A percentile compares a stretch with the other conserved stretches of the same genome.
Conservation (phyloP, 2,888 invertebrate species). For the Nymphalis c-album region DNA sequence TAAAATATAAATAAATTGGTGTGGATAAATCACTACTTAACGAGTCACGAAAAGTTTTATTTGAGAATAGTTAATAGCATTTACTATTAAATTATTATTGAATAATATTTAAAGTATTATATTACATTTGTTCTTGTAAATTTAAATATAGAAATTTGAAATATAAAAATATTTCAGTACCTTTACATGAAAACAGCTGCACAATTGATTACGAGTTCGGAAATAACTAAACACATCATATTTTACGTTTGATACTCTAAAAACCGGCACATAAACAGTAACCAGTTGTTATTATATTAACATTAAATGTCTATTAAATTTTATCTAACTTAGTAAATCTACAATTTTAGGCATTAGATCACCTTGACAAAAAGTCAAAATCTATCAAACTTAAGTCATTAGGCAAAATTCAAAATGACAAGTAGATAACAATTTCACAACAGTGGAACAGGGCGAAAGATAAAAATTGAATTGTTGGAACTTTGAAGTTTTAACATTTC, state of each 20-base stretch:
- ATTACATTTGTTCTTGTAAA: constrained; percentile 16
- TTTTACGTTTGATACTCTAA: constrained; percentile 50
- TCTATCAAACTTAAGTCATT: constrained; percentile 13
- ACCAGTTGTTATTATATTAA: constrained; percentile 14
- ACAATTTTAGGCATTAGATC: constrained; percentile 25
- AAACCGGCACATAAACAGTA: constrained; percentile 36
- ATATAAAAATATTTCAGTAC: constrained; percentile 43
- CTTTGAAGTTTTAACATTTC: no score
- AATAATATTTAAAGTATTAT: neutral
- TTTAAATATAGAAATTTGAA: constrained; percentile 19
- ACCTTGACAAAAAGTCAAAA: constrained; percentile 34
- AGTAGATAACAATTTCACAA: neutral
- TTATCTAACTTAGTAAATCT: constrained; percentile 23
- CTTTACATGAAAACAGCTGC: constrained; percentile 74
- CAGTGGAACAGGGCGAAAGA: no score
- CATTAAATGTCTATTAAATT: constrained; percentile 24
- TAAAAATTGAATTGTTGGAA: no score
- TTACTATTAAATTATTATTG: neutral
- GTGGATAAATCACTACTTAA: no score
- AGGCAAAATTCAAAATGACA: neutral
- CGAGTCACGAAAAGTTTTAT: no score
- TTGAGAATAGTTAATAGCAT: neutral
- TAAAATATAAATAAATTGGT: no score
- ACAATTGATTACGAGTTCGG: constrained; percentile 44
- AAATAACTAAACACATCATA: constrained; percentile 49